A percentile compares a stretch with the other conserved stretches of the same genome.
Evolutionary conservation across 2,888 invertebrate genomes (phyloP).

Genomic region (Rhingia rostrata): DNA sequence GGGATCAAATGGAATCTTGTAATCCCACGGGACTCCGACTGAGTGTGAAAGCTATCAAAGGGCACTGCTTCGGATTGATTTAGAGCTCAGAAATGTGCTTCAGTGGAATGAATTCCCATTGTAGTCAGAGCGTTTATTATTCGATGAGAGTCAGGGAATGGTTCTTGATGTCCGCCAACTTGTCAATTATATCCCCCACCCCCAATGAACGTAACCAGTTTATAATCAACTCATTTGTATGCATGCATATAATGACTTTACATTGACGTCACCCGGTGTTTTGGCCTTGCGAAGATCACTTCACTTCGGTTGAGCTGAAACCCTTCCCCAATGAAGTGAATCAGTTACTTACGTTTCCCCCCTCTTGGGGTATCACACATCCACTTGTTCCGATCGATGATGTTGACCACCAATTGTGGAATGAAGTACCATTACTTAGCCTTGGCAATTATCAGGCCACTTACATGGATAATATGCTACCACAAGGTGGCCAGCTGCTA

Average conservation of each 20-base stretch:
- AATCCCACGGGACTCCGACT: neutral
- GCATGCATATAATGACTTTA: slow-evolving; percentile 33
- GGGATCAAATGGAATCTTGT: neutral
- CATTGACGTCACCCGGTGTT: slow-evolving; percentile 34
- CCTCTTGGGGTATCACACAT: neutral
- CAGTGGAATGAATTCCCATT: too few species aligned
- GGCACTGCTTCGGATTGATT: too few species aligned
- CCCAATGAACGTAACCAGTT: slow-evolving; percentile 32
- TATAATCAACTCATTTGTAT: slow-evolving; percentile 54
- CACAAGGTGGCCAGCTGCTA: slow-evolving; percentile 43
- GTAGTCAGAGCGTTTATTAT: neutral
- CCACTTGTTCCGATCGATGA: slow-evolving; percentile 13
- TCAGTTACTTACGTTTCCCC: neutral
- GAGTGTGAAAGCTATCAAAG: neutral
- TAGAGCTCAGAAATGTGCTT: too few species aligned
- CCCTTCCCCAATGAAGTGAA: slow-evolving; percentile 8
- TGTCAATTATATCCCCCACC: neutral
- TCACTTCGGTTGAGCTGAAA: slow-evolving; percentile 3
- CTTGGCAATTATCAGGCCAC: slow-evolving; percentile 45
- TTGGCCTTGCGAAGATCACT: slow-evolving; percentile 13
- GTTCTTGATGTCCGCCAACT: neutral
- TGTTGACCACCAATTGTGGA: slow-evolving; percentile 26
- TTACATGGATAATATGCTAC: slow-evolving; percentile 26
- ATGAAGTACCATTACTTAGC: slow-evolving; percentile 32
- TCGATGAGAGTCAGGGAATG: neutral